Evolutionary conservation across 1,140 invertebrate species (phyloP), one percentile per base, ranked within the genome.

Genomic region (Ganaspis sp.): DNA sequence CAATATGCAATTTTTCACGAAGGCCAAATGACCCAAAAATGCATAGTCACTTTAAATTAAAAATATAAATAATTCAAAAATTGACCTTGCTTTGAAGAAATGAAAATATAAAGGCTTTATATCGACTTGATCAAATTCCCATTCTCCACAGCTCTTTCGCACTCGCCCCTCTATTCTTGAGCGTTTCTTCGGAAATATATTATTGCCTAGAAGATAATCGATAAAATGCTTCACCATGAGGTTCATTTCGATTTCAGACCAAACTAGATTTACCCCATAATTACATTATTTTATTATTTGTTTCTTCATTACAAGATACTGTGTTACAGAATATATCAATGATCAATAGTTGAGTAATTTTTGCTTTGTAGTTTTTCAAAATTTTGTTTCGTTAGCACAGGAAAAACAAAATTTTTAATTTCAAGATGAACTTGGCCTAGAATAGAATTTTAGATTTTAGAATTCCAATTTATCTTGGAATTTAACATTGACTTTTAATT

Each of bases 81-180:
- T 4, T n/a, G n/a, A 4, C 17, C 17, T 49, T n/a, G 17, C n/a
- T 12, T 5, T 5, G 6, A 2, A 17, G 45, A 49, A 49, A 49
- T 49, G 17, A 49, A 49, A 49, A 49, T n/a, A n/a, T 49, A 49
- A 49, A n/a, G 45, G 6, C n/a, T 49, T 49, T 49, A 49, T 49
- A 17, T 49, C 45, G 45, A 49, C 45, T 17, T 17, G 45, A 49
- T 49, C 45, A 49, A 49, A 49, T n/a, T 49, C 8, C 45, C 17
- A 49, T 49, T 17, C 17, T n/a, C 45, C 17, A n/a, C 15, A n/a
- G 45, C 15, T 0, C 17, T 49, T 49, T 49, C 15, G 17, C 45
- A 49, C 15, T 49, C 45, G 17, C 12, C 45, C 45, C 45, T 49
- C 45, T n/a, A 17, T 49, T 40, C 12, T n/a, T 49, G 17, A 17